Evolutionary conservation across 2,113 vertebrate genomes (phyloP), one percentile per base, ranked within the genome.

Genomic region (Perccottus glenii): DNA sequence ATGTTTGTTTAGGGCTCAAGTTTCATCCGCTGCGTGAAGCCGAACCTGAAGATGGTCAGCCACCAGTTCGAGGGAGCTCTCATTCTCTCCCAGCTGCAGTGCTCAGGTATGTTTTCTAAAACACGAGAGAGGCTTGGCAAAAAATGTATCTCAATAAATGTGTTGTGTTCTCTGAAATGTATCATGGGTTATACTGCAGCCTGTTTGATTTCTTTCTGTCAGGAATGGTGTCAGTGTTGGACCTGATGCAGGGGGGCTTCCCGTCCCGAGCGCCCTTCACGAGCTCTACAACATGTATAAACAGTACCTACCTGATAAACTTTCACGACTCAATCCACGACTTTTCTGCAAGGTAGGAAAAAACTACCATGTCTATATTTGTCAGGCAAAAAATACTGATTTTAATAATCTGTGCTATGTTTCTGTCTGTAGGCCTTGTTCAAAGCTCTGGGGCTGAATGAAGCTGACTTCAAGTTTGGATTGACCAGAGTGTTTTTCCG

Each of bases 201-300:
- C 9, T 65, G 0, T 19, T 16, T 46, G 48, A 70, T 27, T 60
- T 65, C 3, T 60, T 44, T 43, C 59, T 49, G 11, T 45, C 81
- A 99, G 98, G 97, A 33, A 99, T 99, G 98, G 98, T 99, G 74
- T 98, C 98, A 2, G 98, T 99, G 77, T 82, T 99, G 90, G 98
- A 99, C 84, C 89, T 99, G 81, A 99, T 99, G 98, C 98, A 99
- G 83, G 98, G 98, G 0, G 98, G 98, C 7, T 99, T 99, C 77
- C 98, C 98, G 1, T 99, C 98, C 8, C 89, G 97, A 80, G 97
- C 98, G 51, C 95, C 97, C 1, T 99, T 99, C 98, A 99, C 42
- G 98, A 98, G 62, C 94, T 99, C 2, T 99, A 99, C 88, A 98
- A 97, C 82, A 98, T 99, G 98, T 99, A 99, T 82, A 96, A 99